Evolutionary conservation across 2,113 vertebrate genomes (phyloP), one percentile per base, ranked within the genome.

Genomic region (Dinomys branickii): DNA sequence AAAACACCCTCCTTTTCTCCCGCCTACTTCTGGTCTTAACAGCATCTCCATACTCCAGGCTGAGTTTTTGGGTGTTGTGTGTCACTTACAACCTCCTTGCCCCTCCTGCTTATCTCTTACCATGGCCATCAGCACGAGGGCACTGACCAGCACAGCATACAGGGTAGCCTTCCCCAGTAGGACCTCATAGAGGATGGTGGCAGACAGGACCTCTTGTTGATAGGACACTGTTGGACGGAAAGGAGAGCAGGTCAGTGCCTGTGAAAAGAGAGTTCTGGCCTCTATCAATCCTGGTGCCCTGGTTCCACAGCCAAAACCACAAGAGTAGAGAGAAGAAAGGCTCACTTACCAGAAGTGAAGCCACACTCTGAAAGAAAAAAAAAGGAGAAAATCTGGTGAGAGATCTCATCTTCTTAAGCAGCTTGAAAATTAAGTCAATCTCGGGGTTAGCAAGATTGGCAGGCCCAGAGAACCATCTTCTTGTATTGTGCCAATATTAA

Each of bases 161-260:
- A 98, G 84, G 16, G 98, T 93, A 30, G 98, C 98, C 83, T 98
- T 98, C 54, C 98, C 96, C 83, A 98, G 98, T 78, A 98, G 96
- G 67, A 98, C 96, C 94, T 98, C 93, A 73, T 99, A 99, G 9
- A 98, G 97, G 81, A 99, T 52, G 73, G 98, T 99, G 97, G 98
- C 96, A 35, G 98, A 98, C 75, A 98, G 97, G 92, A 98, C 81
- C 1, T 98, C 96, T 35, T 92, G 16, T 50, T 98, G 52, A 30
- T 98, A 99, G 33, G 97, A 97, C 0, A 2, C 98, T 99, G 97
- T 56, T 35, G 90, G 38, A 3, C 13, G 69, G 50, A 85, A 69
- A 47, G 22, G 38, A 78, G 30, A 93, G 16, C 56, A 65, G 22
- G 12, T 11, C 3, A 22, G 33, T 5, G n/a, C 26, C 82, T 24